Evolutionary conservation across 2,113 vertebrate species (phyloP), one percentile per base, ranked within the genome.

Genomic region (Albula glossodonta): DNA sequence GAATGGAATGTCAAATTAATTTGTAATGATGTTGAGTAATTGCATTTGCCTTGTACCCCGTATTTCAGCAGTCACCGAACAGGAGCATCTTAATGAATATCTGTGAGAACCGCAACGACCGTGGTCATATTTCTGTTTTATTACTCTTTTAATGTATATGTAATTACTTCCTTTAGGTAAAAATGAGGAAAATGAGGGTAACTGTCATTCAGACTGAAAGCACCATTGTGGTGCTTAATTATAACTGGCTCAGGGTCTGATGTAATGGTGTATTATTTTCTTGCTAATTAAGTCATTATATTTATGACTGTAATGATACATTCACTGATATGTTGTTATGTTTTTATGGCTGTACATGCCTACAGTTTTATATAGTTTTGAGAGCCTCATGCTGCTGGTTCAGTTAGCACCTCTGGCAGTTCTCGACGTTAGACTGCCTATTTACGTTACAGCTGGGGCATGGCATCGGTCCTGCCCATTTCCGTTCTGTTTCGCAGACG

Each of bases 161-260:
- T 88, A 87, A 88, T 88, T 88, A 85, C 86, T 86, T 87, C 70
- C 85, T 79, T 41, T 52, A 63, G 51, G 63, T 78, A 74, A 74
- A 56, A 74, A 22, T 74, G 70, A 74, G 83, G 83, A 86, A 84
- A 80, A 86, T 81, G 81, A 74, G 83, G 85, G n/a, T 12, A 49
- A 70, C 82, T 88, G 86, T 81, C 63, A 77, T 86, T 78, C 70
- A 74, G 86, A 82, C 81, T 86, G 84, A 90, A 51, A 88, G 77
- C 49, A 78, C 48, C 83, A 70, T 80, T 78, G 87, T 88, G 66
- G 84, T 85, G 77, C 87, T 86, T 90, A 89, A 90, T 91, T 87
- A 89, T 25, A 84, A 85, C 48, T 31, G 15, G 60, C 83, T 41
- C 60, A 19, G 5, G 82, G 77, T 80, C 83, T 90, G 85, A 84